Percentiles rank a stretch among this genome's conserved stretches.
Evolutionary conservation across 2,888 invertebrate species (phyloP).

Genomic region (Lamellibrachia satsuma): DNA sequence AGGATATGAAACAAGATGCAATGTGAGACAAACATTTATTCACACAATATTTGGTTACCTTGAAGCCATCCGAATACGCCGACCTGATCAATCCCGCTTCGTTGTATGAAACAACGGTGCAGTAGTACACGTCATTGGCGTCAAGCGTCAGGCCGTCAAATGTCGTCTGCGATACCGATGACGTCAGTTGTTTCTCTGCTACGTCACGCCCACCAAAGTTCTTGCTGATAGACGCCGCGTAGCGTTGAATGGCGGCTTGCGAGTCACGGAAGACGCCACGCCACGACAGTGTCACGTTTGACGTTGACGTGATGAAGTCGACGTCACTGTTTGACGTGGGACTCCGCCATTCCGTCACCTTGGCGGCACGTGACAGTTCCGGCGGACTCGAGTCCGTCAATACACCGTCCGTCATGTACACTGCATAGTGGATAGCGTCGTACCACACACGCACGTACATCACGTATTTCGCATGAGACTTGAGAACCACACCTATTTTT

Average conservation of each 20-base stretch:
- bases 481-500: neutral
- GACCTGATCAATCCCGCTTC: conserved; percentile 36
- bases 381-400: conserved; percentile 20
- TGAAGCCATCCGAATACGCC: conserved; percentile 37
- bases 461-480: conserved; percentile 24
- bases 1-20: neutral
- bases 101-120: conserved; percentile 39
- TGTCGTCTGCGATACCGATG: conserved; percentile 30
- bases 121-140: conserved; percentile 32
- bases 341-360: neutral
- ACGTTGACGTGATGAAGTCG: conserved; percentile 19
- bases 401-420: conserved; percentile 27
- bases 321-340: conserved; percentile 9
- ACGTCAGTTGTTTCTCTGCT: conserved; percentile 30
- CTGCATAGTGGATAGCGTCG: conserved; percentile 23
- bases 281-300: conserved; percentile 18
- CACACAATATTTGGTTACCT: neutral
- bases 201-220: conserved; percentile 27
- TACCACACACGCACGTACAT: conserved; percentile 32
- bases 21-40: neutral
- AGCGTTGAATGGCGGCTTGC: conserved; percentile 26
- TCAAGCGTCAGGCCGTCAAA: conserved; percentile 30
- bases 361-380: conserved; percentile 17
- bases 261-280: conserved; percentile 21
- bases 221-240: conserved; percentile 38